Conservation (phyloP, 2,113 vertebrate species). For the Platysteira castanea region DNA sequence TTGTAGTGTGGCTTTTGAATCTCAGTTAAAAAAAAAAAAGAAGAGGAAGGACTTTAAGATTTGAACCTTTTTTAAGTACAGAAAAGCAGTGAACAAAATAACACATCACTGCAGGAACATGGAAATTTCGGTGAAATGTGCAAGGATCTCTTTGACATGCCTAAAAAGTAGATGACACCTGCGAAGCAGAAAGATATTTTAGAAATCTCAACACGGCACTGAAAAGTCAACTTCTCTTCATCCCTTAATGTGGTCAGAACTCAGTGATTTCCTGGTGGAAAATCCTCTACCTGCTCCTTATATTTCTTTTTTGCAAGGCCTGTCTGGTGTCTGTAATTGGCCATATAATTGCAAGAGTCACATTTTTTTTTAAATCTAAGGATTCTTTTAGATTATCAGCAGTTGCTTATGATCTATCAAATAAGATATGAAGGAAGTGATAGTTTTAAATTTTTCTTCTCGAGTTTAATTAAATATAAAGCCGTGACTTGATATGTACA, state of each 20-base stretch:
- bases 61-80: not conserved
- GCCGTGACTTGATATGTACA: fast-evolving
- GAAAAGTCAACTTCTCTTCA: not conserved
- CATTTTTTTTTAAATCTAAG: not conserved
- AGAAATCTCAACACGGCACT: not conserved
- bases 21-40: not conserved
- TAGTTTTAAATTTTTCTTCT: not conserved
- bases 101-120: not conserved
- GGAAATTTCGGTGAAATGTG: not conserved
- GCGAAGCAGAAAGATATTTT: not conserved
- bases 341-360: not conserved
- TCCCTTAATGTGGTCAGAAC: not conserved
- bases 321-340: not conserved
- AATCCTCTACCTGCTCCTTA: not conserved
- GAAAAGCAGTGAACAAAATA: not conserved
- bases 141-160: not conserved
- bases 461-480: not conserved
- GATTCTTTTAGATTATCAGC: not conserved
- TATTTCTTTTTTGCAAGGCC: not conserved
- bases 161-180: not conserved
- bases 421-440: not conserved
- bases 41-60: not conserved
- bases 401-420: not conserved
- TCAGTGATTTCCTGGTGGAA: not conserved
- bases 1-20: not conserved